A percentile compares a stretch with the other conserved stretches of the same genome.
phyloP scores from a whole-genome alignment of 2,113 vertebrate species.

The Electrona antarctica region DNA sequence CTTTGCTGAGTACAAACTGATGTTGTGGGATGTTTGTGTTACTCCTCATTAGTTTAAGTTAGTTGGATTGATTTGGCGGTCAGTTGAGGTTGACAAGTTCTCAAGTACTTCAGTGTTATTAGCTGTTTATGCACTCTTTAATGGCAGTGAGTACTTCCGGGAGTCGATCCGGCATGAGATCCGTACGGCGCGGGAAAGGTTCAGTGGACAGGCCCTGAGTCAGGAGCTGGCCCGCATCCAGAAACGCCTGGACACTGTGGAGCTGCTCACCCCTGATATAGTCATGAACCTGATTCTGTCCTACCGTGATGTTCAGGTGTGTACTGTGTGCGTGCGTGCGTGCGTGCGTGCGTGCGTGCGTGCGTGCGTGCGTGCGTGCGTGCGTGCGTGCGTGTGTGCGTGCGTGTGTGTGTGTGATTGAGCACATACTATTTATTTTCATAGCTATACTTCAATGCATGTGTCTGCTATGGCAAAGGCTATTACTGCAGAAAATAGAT shows the following conservation, averaged over 20 bases:
- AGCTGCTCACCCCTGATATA: constrained; percentile 89
- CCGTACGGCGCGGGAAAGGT: constrained; percentile 84
- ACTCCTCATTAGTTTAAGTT: not conserved
- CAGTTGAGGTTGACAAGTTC: not conserved
- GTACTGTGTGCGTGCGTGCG: not conserved
- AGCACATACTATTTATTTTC: not conserved
- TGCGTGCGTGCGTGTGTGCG: not conserved
- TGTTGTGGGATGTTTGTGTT: not conserved
- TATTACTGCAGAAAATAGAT: not conserved
- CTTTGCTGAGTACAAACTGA: not conserved
- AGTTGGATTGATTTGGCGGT: not conserved
- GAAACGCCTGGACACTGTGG: constrained; percentile 88
- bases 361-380: not conserved
- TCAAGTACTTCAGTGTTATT: not conserved
- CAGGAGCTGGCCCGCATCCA: constrained; percentile 85
- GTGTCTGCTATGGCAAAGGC: not conserved
- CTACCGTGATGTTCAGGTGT: constrained; percentile 88
- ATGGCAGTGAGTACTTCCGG: constrained; percentile 85
- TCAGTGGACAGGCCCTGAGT: constrained; percentile 83
- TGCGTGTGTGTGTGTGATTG: too few species aligned
- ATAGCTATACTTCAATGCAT: not conserved
- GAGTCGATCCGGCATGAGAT: constrained; percentile 87
- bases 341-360: not conserved
- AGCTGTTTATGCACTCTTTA: not conserved
- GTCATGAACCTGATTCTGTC: constrained; percentile 89